Percentiles rank a stretch among this genome's conserved stretches.
Evolutionary conservation across 2,113 vertebrate species (phyloP).

Genomic region (Mastomys coucha): DNA sequence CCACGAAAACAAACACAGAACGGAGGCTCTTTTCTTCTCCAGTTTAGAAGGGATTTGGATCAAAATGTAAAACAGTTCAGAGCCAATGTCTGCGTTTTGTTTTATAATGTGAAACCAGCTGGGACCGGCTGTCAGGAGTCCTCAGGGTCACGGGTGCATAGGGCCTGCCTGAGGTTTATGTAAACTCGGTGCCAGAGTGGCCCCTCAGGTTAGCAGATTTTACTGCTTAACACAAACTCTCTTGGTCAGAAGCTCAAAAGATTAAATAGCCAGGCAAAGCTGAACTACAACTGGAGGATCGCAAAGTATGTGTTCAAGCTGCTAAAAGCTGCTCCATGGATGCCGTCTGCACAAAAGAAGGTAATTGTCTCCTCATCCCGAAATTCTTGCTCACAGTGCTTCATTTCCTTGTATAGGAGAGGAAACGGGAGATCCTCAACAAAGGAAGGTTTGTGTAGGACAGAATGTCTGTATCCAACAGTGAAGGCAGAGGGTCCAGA

Average conservation of each 20-base stretch:
- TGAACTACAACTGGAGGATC: background rate
- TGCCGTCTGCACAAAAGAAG: background rate
- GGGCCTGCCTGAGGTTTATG: background rate
- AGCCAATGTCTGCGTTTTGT: background rate
- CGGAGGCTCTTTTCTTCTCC: background rate
- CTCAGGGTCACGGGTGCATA: background rate
- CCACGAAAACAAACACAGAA: background rate
- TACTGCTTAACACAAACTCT: background rate
- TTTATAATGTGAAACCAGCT: background rate
- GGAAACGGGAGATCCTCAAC: accelerated
- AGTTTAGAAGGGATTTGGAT: slow-evolving; percentile 35
- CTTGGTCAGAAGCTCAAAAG: background rate
- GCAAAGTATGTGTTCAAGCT: background rate
- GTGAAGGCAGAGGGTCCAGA: background rate
- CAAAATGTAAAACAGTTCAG: background rate
- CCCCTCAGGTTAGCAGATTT: background rate
- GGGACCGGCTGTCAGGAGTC: background rate
- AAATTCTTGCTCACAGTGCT: background rate
- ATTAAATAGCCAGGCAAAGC: background rate
- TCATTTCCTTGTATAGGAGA: background rate
- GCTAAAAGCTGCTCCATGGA: background rate
- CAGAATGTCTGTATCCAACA: too few species aligned
- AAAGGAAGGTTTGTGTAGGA: background rate
- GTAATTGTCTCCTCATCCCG: background rate
- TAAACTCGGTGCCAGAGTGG: background rate